These are phyloP conservation scores for Invenusta paracnida DNA, from an alignment of 2,888 invertebrate species.

Conservation along the genomic window DNA sequence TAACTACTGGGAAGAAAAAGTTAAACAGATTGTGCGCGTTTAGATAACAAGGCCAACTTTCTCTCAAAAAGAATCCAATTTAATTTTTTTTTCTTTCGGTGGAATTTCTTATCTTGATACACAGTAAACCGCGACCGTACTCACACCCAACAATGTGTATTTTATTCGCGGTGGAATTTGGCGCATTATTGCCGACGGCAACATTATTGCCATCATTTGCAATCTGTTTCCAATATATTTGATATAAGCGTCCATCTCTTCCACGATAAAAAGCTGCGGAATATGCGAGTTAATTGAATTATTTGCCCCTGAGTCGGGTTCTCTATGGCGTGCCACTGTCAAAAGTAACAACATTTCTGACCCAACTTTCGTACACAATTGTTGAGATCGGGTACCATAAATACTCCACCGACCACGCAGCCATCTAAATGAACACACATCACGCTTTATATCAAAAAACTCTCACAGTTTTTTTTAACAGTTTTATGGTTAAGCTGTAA, in stretches of 20 bases:
- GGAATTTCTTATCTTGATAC: too few species aligned
- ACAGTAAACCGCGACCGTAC: too few species aligned
- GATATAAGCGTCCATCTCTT: not conserved
- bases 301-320: constrained; percentile 13
- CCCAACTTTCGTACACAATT: not conserved
- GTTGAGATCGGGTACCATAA: not conserved
- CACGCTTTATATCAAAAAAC: too few species aligned
- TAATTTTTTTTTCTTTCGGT: too few species aligned
- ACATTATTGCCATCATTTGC: constrained; percentile 23
- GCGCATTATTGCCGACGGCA: constrained; percentile 24
- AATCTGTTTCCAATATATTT: not conserved
- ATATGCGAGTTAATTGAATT: constrained; percentile 9
- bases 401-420: too few species aligned
- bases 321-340: constrained; percentile 10
- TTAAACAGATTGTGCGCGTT: not conserved
- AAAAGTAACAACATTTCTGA: constrained; percentile 3
- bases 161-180: too few species aligned
- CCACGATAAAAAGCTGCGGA: not conserved
- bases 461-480: too few species aligned
- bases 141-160: too few species aligned
- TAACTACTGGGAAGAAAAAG: not conserved
- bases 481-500: too few species aligned
- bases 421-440: too few species aligned
- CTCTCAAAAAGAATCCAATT: not conserved
- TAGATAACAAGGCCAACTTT: not conserved